Evolutionary conservation across 2,113 vertebrate species (phyloP).

Genomic region (Sylvietta virens): DNA sequence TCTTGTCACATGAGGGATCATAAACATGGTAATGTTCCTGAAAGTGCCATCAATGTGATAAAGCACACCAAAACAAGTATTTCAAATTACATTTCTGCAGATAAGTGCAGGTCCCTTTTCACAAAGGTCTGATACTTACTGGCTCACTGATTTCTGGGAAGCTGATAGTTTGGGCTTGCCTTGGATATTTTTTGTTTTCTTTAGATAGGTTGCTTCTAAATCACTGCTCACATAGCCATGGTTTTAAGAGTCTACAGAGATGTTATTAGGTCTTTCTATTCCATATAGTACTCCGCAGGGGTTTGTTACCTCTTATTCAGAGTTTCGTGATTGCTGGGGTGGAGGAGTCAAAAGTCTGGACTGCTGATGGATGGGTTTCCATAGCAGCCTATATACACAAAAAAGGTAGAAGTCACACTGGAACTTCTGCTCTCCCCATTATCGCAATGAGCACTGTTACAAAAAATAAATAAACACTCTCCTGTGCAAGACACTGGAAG

Average conservation of each 20-base stretch:
- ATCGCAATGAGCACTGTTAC: background rate
- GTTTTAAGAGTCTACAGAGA: constrained; percentile 64
- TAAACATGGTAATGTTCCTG: constrained; percentile 24
- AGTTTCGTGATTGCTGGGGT: background rate
- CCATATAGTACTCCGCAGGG: background rate
- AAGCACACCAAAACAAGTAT: constrained; percentile 40
- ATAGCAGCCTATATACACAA: background rate
- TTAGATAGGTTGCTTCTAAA: constrained; percentile 37
- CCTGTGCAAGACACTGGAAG: background rate
- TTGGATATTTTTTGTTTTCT: constrained; percentile 27
- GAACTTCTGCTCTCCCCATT: background rate
- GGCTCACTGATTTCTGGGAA: constrained; percentile 20
- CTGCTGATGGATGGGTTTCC: background rate
- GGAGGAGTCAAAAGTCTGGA: background rate
- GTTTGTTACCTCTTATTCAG: constrained; percentile 22
- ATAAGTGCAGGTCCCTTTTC: constrained; percentile 50
- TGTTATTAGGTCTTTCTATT: constrained; percentile 43
- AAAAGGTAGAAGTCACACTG: background rate
- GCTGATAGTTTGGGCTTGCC: constrained; percentile 8
- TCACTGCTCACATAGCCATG: constrained; percentile 1
- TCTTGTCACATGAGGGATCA: background rate
- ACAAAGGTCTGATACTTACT: constrained; percentile 48
- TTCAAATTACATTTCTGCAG: constrained; percentile 45
- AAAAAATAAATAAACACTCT: background rate
- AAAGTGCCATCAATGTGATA: constrained; percentile 29